A percentile compares a stretch with the other conserved stretches of the same genome.
These are phyloP conservation scores for Caenorhabditis parvicauda DNA, from an alignment of 2,888 invertebrate genomes.

Conservation along the genomic window DNA sequence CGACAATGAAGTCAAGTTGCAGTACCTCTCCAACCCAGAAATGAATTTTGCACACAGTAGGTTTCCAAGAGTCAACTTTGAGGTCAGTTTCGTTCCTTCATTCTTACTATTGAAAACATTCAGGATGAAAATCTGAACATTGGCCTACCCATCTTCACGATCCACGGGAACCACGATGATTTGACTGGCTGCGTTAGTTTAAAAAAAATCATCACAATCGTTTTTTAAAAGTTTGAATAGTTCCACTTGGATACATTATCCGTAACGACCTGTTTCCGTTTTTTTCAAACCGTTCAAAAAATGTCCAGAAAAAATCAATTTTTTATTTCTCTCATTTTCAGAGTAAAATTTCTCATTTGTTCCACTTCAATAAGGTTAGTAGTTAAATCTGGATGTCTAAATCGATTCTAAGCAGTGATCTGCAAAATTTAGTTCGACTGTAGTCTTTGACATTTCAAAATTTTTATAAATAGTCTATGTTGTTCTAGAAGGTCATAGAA, in stretches of 20 bases:
- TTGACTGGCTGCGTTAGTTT: constrained; percentile 66
- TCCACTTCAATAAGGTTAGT: constrained; percentile 14
- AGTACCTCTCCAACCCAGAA: constrained; percentile 82
- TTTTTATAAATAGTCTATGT: too few relatives aligned
- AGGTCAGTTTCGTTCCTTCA: too few relatives aligned
- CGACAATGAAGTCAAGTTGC: constrained; percentile 69
- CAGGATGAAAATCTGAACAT: constrained; percentile 87
- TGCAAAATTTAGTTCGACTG: neutral
- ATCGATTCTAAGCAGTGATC: neutral
- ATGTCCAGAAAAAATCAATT: too few relatives aligned
- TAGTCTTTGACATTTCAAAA: too few relatives aligned
- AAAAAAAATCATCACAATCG: too few relatives aligned
- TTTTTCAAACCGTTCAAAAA: too few relatives aligned
- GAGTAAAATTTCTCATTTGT: too few relatives aligned
- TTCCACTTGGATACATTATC: neutral
- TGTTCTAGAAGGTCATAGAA: too few relatives aligned
- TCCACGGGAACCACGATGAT: constrained; percentile 98
- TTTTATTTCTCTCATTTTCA: too few relatives aligned
- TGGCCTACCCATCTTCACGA: constrained; percentile 85
- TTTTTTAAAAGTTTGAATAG: neutral
- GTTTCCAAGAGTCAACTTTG: constrained; percentile 79
- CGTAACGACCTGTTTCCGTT: neutral
- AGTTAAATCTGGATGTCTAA: neutral
- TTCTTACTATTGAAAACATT: too few relatives aligned
- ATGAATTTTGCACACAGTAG: constrained; percentile 73